phyloP scores from a whole-genome alignment of 2,113 vertebrate genomes.

The Anthoscopus minutus region DNA sequence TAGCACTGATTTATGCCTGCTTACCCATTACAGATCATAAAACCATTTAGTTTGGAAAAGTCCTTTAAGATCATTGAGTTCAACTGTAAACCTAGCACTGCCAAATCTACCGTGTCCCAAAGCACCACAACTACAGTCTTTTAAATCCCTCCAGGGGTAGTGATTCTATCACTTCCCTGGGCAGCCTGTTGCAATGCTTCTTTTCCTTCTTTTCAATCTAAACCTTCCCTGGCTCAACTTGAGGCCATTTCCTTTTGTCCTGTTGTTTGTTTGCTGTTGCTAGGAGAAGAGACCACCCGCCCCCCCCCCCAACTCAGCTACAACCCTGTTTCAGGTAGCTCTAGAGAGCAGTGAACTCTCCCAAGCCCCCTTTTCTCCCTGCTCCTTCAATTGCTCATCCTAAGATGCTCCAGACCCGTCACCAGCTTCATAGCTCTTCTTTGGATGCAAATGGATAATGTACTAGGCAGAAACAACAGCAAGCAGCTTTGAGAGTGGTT shows the following conservation, averaged over 20 bases:
- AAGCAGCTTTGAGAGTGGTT: not conserved
- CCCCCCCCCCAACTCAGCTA: too few relatives aligned
- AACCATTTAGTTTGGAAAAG: not conserved
- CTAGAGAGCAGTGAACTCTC: not conserved
- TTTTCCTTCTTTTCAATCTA: not conserved
- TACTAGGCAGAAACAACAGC: not conserved
- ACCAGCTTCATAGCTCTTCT: not conserved
- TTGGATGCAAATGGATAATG: not conserved
- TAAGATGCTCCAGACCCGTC: not conserved
- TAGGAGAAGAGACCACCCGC: not conserved
- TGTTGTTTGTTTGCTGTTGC: not conserved
- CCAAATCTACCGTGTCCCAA: not conserved
- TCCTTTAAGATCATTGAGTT: not conserved
- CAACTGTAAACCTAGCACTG: not conserved
- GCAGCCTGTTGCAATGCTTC: not conserved
- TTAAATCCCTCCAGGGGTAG: not conserved
- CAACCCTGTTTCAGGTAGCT: not conserved
- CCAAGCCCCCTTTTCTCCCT: not conserved
- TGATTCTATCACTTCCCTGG: not conserved
- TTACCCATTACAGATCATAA: not conserved
- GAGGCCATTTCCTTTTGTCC: not conserved
- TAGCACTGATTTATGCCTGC: not conserved
- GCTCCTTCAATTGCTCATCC: not conserved
- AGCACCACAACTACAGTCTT: not conserved
- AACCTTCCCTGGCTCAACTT: not conserved